A percentile compares a stretch with the other conserved stretches of the same genome.
Evolutionary conservation across 2,888 invertebrate species (phyloP).

Genomic region (Coenonympha arcania): DNA sequence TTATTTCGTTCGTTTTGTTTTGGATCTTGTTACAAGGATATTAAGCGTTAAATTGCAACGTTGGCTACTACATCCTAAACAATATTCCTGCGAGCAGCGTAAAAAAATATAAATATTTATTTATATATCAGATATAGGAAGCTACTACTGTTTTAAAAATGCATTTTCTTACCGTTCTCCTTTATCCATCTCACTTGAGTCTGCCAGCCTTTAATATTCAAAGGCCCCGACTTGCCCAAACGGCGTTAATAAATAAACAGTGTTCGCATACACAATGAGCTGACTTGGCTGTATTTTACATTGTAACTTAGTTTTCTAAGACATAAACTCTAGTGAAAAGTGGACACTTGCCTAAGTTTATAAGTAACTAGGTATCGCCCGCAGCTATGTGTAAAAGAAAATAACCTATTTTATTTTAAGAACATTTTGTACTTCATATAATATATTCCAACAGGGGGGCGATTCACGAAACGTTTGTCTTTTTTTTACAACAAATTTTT

Average conservation of each 20-base stretch:
- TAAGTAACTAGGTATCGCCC: neutral
- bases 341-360: too few species aligned
- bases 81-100: neutral
- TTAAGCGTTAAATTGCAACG: neutral
- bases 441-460: too few species aligned
- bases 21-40: neutral
- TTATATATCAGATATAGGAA: too few species aligned
- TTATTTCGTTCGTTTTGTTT: neutral
- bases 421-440: too few species aligned
- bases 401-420: too few species aligned
- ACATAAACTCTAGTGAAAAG: too few species aligned
- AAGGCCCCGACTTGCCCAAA: constrained; percentile 7
- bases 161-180: neutral
- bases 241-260: constrained; percentile 20
- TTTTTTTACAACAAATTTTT: too few species aligned
- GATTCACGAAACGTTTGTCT: too few species aligned
- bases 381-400: too few species aligned
- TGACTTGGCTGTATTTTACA: neutral
- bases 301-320: neutral
- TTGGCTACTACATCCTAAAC: neutral
- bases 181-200: neutral
- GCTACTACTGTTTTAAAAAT: too few species aligned
- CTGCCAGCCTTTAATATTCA: constrained; percentile 20
- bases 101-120: too few species aligned
- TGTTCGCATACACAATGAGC: constrained; percentile 8